These are phyloP conservation scores for Gymnoscopelus braueri DNA, from an alignment of 2,797 vertebrate species.

Conservation along the genomic window DNA sequence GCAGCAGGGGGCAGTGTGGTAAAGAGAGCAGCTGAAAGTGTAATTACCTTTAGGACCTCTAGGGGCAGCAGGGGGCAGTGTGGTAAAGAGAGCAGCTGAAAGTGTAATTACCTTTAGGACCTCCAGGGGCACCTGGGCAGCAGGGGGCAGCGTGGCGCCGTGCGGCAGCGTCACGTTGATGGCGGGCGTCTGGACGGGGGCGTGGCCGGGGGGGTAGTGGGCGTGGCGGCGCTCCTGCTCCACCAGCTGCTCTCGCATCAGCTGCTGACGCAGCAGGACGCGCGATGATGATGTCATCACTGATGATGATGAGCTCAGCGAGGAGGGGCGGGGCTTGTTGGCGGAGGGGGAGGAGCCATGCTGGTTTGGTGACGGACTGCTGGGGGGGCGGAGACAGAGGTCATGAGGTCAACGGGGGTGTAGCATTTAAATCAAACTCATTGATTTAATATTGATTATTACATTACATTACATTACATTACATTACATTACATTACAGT, in stretches of 20 bases:
- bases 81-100: too few relatives aligned
- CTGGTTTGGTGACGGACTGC: conserved; percentile 88
- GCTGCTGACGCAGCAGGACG: conserved; percentile 96
- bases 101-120: conserved; percentile 99
- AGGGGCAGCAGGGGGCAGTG: too few relatives aligned
- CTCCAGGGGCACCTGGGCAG: conserved; percentile 95
- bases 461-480: too few relatives aligned
- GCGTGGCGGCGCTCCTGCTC: conserved; percentile 94
- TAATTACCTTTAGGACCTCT: too few relatives aligned
- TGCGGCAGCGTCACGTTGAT: conserved; percentile 91
- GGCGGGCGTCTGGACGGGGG: conserved; percentile 90
- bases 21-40: too few relatives aligned
- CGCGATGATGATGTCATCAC: conserved; percentile 87
- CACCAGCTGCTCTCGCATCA: conserved; percentile 99
- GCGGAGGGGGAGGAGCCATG: conserved; percentile 82
- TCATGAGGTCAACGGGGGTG: conserved; percentile 11
- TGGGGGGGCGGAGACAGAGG: conserved; percentile 50
- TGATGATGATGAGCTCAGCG: conserved; percentile 59
- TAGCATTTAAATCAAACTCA: too few relatives aligned
- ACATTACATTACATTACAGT: too few relatives aligned
- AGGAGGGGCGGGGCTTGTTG: conserved; percentile 91
- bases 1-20: too few relatives aligned
- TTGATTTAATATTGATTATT: too few relatives aligned
- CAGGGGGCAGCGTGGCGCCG: conserved; percentile 76
- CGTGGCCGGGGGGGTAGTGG: conserved; percentile 88